These are phyloP conservation scores for Chrysocyon brachyurus DNA, from an alignment of 2,797 vertebrate species.

Conservation along the genomic window DNA sequence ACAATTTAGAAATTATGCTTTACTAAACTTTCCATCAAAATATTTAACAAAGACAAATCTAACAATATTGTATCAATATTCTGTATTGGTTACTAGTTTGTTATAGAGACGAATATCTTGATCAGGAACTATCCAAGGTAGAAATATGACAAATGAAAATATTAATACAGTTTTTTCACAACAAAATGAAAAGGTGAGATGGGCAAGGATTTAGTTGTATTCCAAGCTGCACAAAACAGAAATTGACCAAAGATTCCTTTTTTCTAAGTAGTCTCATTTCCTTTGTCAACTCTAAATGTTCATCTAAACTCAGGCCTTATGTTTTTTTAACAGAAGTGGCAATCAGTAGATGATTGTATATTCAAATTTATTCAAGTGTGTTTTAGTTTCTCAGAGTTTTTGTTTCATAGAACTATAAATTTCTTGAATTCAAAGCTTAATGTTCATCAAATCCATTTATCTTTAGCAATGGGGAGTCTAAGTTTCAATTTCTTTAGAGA, in stretches of 20 bases:
- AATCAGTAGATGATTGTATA: background rate
- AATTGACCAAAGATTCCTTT: background rate
- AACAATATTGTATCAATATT: background rate
- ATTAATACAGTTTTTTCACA: background rate
- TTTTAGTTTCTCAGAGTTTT: slow-evolving; percentile 40
- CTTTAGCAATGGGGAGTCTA: background rate
- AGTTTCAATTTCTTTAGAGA: background rate
- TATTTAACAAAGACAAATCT: background rate
- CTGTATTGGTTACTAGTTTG: background rate
- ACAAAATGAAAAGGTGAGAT: background rate
- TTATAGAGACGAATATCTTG: background rate
- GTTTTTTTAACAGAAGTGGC: background rate
- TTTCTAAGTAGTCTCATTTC: background rate
- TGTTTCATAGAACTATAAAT: background rate
- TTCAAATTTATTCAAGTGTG: background rate
- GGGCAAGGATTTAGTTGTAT: background rate
- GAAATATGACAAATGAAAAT: slow-evolving; percentile 17
- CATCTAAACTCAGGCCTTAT: background rate
- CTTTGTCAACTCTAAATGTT: slow-evolving; percentile 1
- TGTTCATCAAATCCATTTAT: background rate
- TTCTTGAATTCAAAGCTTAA: background rate
- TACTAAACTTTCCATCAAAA: slow-evolving; percentile 11
- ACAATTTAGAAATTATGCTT: background rate
- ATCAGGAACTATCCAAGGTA: background rate
- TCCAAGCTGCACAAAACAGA: background rate